Evolutionary conservation across 2,113 vertebrate species (phyloP), one percentile per base, ranked within the genome.

Genomic region (Platycercus adscitus): DNA sequence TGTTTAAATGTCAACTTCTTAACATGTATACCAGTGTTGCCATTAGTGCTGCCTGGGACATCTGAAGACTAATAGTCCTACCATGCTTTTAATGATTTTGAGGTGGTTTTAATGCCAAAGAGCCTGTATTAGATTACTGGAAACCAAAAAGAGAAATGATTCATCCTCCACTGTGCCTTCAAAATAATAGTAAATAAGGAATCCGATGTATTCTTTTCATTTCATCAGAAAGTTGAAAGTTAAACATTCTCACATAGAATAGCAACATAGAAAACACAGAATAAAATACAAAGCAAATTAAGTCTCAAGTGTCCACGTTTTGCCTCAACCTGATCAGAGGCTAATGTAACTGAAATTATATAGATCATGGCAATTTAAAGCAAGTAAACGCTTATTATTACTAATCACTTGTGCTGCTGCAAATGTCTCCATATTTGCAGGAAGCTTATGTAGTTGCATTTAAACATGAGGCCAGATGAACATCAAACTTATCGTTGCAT

Each of bases 231-330:
- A 52, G 18, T 33, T 53, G 2, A 21, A 91, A 94, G 35, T 26
- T 52, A 33, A 85, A 43, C 0, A 0, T 19, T 61, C 68, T 33
- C n/a, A 7, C 33, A 58, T 1, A 35, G n/a, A 35, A 35, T 35
- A 58, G 21, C 33, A 58, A 58, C n/a, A 58, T 35, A 58, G 56
- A 35, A 58, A 70, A 61, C 0, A 0, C 2, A 66, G 9, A 75
- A 46, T 65, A 28, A 70, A 58, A 86, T 46, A 41, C 0, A 41
- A 8, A 5, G 41, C 17, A 26, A 85, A 70, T 11, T 17, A 66
- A 31, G 41, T n/a, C 16, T 69, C 29, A 52, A 58, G 53, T 6
- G 24, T 23, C 19, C 49, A 21, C 15, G 11, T 88, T 83, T 70
- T 88, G 55, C 49, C 31, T 47, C 16, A n/a, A 21, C 12, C 56